phyloP scores from a whole-genome alignment of 1,140 invertebrate species.

The Grapholita molesta region DNA sequence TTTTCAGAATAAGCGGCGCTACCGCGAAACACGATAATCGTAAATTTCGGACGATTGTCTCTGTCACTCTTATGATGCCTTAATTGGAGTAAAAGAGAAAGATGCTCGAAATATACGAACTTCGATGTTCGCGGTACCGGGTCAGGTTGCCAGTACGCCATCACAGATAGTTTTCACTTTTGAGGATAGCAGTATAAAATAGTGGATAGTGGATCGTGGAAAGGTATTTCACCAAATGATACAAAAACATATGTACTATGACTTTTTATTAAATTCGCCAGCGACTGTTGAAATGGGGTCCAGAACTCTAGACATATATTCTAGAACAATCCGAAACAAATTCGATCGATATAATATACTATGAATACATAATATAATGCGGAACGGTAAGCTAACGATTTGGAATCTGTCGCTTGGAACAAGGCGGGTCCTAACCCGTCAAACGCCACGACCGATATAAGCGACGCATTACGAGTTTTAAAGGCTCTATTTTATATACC shows the following conservation, averaged over 20 bases:
- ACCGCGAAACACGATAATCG: too few species aligned
- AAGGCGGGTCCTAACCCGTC: neutral
- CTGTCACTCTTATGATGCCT: too few species aligned
- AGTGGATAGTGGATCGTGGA: neutral
- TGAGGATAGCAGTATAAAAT: too few species aligned
- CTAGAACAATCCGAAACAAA: neutral
- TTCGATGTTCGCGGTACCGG: too few species aligned
- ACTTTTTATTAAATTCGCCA: neutral
- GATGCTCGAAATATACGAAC: too few species aligned
- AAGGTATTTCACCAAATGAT: neutral
- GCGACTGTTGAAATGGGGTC: neutral
- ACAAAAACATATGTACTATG: neutral
- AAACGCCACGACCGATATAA: neutral
- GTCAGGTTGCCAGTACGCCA: too few species aligned
- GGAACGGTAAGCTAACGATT: neutral
- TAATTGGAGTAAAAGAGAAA: too few species aligned
- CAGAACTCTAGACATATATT: neutral
- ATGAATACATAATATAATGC: neutral
- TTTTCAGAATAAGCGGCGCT: too few species aligned
- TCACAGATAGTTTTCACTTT: too few species aligned
- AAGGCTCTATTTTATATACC: neutral
- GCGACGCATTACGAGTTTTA: neutral
- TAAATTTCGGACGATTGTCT: too few species aligned
- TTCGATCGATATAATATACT: neutral
- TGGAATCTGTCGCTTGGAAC: neutral